Evolutionary conservation across 2,888 invertebrate species (phyloP).

Genomic region (Heliconius aoede): DNA sequence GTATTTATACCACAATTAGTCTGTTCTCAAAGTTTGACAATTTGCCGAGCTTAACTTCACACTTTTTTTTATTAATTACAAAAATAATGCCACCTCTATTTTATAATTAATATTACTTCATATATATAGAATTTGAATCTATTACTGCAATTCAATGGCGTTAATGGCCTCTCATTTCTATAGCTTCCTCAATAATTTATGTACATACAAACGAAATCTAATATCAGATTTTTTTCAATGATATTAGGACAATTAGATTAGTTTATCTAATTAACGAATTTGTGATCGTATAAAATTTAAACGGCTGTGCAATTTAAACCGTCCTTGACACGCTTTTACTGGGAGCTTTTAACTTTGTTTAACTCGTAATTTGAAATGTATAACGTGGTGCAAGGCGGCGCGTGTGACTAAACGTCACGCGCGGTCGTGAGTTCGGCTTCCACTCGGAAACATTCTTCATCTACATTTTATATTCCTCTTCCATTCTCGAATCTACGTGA

Average conservation of each 20-base stretch:
- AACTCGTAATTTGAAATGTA: neutral
- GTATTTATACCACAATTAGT: too few species aligned
- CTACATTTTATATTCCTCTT: too few species aligned
- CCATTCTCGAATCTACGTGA: too few species aligned
- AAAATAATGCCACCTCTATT: neutral
- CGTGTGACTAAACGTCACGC: too few species aligned
- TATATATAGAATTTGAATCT: neutral
- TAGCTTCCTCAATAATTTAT: constrained; percentile 18
- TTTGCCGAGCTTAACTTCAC: neutral
- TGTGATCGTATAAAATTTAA: constrained; percentile 21
- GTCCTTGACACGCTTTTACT: constrained; percentile 8
- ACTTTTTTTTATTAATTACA: neutral
- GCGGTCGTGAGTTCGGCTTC: too few species aligned
- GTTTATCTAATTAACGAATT: constrained; percentile 24
- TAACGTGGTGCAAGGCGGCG: neutral
- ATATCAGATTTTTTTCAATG: constrained; percentile 19
- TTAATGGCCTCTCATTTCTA: neutral
- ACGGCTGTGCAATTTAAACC: constrained; percentile 20
- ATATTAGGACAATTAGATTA: constrained; percentile 21
- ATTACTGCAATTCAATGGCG: neutral
- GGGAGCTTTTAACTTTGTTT: neutral
- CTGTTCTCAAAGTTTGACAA: neutral
- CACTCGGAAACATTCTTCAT: too few species aligned
- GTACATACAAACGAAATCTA: neutral
- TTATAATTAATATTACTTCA: neutral